phyloP scores from a whole-genome alignment of 2,113 vertebrate genomes.

The Pavo muticus region DNA sequence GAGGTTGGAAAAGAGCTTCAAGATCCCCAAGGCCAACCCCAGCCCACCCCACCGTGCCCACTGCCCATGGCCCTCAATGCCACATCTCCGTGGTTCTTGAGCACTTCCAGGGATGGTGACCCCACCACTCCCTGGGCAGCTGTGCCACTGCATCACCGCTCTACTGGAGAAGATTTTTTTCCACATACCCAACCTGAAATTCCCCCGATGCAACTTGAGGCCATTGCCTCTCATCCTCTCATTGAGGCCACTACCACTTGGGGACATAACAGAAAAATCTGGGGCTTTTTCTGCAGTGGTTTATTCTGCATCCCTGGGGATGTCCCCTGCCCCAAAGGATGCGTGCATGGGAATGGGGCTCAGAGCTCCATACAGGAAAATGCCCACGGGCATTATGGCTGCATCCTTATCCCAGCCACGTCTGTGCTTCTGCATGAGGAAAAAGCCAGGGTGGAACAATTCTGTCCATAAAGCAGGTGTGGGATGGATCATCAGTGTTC shows the following conservation, averaged over 20 bases:
- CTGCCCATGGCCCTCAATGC: no score
- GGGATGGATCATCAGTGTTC: background rate
- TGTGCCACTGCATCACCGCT: no score
- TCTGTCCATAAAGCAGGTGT: background rate
- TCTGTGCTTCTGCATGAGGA: background rate
- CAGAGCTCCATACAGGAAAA: background rate
- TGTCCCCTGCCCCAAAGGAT: background rate
- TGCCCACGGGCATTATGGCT: background rate
- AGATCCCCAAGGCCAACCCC: background rate
- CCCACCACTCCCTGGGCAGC: no score
- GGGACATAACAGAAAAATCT: background rate
- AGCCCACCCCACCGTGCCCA: no score
- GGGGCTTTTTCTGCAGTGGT: background rate
- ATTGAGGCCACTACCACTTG: background rate
- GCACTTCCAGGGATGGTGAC: no score
- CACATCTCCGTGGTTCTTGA: no score
- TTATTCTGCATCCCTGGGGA: background rate
- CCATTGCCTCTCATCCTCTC: no score
- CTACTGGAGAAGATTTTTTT: no score
- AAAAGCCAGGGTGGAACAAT: background rate
- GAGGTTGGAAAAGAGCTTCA: background rate
- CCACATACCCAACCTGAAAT: no score
- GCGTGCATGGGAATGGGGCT: background rate
- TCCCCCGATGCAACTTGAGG: no score
- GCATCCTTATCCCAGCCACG: no score